These are phyloP conservation scores for Ondatra zibethicus DNA, from an alignment of 2,113 vertebrate species.

Conservation along the genomic window DNA sequence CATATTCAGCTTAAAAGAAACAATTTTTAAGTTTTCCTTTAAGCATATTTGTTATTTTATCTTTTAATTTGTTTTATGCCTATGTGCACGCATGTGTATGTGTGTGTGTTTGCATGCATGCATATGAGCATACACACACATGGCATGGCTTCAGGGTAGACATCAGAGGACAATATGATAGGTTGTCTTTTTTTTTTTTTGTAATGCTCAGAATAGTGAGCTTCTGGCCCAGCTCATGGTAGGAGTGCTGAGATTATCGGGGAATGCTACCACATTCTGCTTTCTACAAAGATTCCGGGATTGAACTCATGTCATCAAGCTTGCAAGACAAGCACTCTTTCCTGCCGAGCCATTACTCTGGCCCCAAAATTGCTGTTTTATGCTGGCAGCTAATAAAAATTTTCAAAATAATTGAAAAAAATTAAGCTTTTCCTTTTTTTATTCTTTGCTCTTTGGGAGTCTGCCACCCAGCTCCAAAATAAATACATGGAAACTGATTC, in stretches of 20 bases:
- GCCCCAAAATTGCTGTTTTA: background rate
- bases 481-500: too few relatives aligned
- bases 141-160: background rate
- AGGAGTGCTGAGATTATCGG: background rate
- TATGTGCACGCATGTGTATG: background rate
- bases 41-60: background rate
- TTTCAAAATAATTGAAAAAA: slow-evolving; percentile 5
- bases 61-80: background rate
- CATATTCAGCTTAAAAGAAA: background rate
- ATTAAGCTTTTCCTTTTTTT: background rate
- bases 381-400: background rate
- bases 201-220: background rate
- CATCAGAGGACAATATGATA: background rate
- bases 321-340: background rate
- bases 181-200: background rate
- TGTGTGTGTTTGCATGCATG: too few relatives aligned
- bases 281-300: background rate
- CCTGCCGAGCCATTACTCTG: background rate
- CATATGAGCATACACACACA: background rate
- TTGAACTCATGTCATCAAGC: background rate
- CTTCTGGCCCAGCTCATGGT: background rate
- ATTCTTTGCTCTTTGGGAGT: too few relatives aligned
- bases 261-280: background rate
- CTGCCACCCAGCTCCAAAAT: too few relatives aligned
- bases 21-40: background rate